Evolutionary conservation across 2,113 vertebrate genomes (phyloP).

Genomic region (Butorides virescens): DNA sequence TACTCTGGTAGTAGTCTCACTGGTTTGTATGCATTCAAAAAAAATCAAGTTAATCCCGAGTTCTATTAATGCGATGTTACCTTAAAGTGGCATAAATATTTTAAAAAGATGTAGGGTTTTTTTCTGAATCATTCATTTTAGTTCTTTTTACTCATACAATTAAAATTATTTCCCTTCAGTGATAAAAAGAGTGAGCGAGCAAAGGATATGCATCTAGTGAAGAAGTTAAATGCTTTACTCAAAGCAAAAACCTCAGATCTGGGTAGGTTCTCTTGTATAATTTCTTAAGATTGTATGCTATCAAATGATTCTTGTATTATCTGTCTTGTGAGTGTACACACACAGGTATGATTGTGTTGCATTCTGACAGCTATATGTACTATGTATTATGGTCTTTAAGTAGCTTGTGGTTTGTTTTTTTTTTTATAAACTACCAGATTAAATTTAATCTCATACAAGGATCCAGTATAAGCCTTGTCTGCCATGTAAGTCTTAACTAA

Average conservation of each 20-base stretch:
- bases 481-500: neutral
- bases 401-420: neutral
- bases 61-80: neutral
- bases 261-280: conserved; percentile 69
- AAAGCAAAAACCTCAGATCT: conserved; percentile 77
- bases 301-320: neutral
- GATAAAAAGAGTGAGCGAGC: conserved; percentile 97
- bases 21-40: neutral
- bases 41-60: neutral
- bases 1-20: neutral
- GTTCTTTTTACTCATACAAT: neutral
- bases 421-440: neutral
- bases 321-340: neutral
- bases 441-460: neutral
- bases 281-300: neutral
- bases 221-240: conserved; percentile 83
- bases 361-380: neutral
- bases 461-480: neutral
- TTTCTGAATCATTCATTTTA: neutral
- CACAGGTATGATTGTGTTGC: neutral
- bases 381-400: neutral
- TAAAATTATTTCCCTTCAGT: conserved; percentile 67
- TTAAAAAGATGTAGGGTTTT: neutral
- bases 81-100: neutral
- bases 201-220: conserved; percentile 94